Conservation (phyloP, 2,888 invertebrate species). For the Cephus runcator region DNA sequence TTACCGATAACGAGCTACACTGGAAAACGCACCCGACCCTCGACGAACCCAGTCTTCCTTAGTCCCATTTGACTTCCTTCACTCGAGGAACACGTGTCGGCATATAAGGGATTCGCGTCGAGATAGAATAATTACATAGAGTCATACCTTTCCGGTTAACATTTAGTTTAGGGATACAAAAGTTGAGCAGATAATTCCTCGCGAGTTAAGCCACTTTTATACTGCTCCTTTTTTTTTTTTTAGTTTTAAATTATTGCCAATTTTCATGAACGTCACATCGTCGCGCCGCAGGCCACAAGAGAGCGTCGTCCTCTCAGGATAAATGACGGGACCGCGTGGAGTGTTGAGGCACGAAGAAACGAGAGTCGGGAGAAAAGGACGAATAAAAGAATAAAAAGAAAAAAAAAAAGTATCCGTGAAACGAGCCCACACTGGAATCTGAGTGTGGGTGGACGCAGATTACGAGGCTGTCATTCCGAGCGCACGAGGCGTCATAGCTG, state of each 20-base stretch:
- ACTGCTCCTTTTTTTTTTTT: not conserved
- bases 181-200: not conserved
- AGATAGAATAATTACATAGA: not conserved
- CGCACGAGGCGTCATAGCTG: constrained; percentile 22
- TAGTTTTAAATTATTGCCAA: not conserved
- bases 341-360: constrained; percentile 14
- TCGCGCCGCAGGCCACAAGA: not conserved
- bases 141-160: not conserved
- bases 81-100: not conserved
- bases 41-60: not conserved
- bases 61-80: not conserved
- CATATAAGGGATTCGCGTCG: not conserved
- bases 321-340: constrained; percentile 39
- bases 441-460: constrained; percentile 9
- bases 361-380: constrained; percentile 7
- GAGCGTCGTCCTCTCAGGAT: constrained; percentile 27
- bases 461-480: constrained; percentile 26
- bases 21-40: not conserved
- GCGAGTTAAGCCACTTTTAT: not conserved
- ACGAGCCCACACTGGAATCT: not conserved
- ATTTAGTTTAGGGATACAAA: not conserved
- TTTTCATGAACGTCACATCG: constrained; percentile 3
- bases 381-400: constrained; percentile 10
- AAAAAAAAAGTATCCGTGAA: constrained; percentile 8
- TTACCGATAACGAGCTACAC: constrained; percentile 9